phyloP scores from a whole-genome alignment of 2,888 invertebrate genomes.

The Baronia brevicornis region DNA sequence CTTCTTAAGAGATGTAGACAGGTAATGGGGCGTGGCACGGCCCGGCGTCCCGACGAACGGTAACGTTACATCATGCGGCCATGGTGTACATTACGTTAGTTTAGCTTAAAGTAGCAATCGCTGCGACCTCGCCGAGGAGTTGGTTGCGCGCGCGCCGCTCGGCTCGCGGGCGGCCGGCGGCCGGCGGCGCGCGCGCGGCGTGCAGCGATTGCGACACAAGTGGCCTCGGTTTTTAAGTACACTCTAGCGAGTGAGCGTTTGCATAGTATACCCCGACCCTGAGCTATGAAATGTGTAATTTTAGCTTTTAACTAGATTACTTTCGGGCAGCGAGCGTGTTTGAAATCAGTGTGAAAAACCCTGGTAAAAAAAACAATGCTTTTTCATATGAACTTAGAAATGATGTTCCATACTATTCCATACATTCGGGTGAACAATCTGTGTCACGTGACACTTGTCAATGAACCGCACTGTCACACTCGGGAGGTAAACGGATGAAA shows the following conservation, averaged over 20 bases:
- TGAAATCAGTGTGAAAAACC: conserved; percentile 9
- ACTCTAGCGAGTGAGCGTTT: conserved; percentile 37
- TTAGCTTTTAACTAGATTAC: conserved; percentile 26
- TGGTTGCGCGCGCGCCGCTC: conserved; percentile 17
- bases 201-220: conserved; percentile 45
- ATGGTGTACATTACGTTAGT: conserved; percentile 64
- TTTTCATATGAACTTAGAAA: no score
- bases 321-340: conserved; percentile 20
- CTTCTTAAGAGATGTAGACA: no score
- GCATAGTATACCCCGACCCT: conserved; percentile 46
- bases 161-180: conserved; percentile 22
- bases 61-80: conserved; percentile 71
- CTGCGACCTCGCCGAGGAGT: conserved; percentile 34
- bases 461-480: no score
- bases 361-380: no score
- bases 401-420: no score
- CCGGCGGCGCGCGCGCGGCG: conserved; percentile 21
- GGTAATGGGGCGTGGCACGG: conserved; percentile 21
- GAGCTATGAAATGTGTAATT: conserved; percentile 71
- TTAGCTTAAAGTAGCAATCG: conserved; percentile 45
- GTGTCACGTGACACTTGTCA: no score
- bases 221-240: conserved; percentile 71
- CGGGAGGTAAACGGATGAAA: no score
- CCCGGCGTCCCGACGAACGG: conserved; percentile 39
- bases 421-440: no score